Percentiles rank a stretch among this genome's conserved stretches.
phyloP scores from a whole-genome alignment of 2,113 vertebrate genomes.

The Xyliphius kryptos region DNA sequence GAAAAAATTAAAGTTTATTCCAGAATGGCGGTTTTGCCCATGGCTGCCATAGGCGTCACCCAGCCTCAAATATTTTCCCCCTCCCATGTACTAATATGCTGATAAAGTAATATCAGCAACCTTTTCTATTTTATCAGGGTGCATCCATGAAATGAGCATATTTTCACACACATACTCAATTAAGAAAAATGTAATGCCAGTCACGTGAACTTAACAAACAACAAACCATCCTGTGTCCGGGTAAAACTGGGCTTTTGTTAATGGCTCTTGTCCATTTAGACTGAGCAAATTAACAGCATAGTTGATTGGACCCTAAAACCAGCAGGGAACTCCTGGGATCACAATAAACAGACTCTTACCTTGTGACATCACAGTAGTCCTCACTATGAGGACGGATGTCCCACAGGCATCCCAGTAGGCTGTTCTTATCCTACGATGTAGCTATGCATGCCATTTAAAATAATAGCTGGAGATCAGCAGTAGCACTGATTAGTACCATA shows the following conservation, averaged over 20 bases:
- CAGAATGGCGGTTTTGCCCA: too few species aligned
- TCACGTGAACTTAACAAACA: conserved; percentile 26
- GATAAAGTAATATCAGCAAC: too few species aligned
- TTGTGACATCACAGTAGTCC: conserved; percentile 49
- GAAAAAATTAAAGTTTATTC: too few species aligned
- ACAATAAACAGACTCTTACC: conserved; percentile 44
- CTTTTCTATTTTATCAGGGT: too few species aligned
- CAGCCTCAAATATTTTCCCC: too few species aligned
- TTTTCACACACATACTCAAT: too few species aligned
- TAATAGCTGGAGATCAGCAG: conserved; percentile 45
- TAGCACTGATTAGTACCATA: conserved; percentile 56
- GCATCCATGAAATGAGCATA: too few species aligned
- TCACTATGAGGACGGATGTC: conserved; percentile 53
- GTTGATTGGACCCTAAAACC: conserved; percentile 54
- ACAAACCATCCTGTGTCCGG: conserved; percentile 41
- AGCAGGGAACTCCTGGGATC: conserved; percentile 48
- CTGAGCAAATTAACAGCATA: conserved; percentile 47
- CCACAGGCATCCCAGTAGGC: conserved; percentile 44
- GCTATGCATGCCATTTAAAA: conserved; percentile 47
- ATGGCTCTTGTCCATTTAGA: conserved; percentile 36
- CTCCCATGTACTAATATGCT: too few species aligned
- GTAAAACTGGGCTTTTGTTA: conserved; percentile 37
- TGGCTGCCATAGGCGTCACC: too few species aligned
- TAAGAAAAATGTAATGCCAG: background rate
- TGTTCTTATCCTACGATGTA: conserved; percentile 47